A percentile compares a stretch with the other conserved stretches of the same genome.
Conservation (phyloP, 2,797 vertebrate species). For the Cuniculus paca region DNA sequence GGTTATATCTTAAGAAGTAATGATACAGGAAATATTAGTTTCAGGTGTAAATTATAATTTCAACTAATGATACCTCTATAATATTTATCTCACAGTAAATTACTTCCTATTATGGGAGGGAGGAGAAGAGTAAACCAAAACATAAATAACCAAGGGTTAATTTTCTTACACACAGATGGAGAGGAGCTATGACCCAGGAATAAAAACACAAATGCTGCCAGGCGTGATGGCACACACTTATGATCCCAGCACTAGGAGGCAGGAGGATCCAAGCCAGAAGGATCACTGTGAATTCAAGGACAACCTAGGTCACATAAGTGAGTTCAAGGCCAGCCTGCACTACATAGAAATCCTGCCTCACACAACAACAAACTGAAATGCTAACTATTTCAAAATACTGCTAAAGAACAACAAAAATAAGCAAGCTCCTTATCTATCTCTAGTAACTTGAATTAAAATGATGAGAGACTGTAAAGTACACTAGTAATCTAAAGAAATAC, state of each 20-base stretch:
- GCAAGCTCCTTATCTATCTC: not conserved
- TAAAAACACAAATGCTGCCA: not conserved
- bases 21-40: not conserved
- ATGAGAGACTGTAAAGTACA: not conserved
- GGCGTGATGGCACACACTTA: not conserved
- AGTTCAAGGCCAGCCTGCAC: not conserved
- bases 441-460: conserved; percentile 5
- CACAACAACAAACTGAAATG: not conserved
- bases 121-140: not conserved
- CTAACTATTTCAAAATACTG: conserved; percentile 31
- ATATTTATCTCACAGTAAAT: conserved; percentile 22
- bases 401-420: conserved; percentile 28
- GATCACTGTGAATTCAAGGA: not conserved
- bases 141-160: conserved; percentile 18
- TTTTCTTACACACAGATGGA: conserved; percentile 14
- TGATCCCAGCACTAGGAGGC: not conserved
- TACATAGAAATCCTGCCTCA: not conserved
- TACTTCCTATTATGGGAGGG: not conserved
- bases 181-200: not conserved
- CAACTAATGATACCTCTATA: not conserved
- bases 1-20: not conserved
- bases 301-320: not conserved
- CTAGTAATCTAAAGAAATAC: conserved; percentile 27
- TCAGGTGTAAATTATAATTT: conserved; percentile 25
- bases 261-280: not conserved